Percentiles rank a stretch among this genome's conserved stretches.
phyloP scores from a whole-genome alignment of 2,888 invertebrate genomes.

The Daptonema setosum region DNA sequence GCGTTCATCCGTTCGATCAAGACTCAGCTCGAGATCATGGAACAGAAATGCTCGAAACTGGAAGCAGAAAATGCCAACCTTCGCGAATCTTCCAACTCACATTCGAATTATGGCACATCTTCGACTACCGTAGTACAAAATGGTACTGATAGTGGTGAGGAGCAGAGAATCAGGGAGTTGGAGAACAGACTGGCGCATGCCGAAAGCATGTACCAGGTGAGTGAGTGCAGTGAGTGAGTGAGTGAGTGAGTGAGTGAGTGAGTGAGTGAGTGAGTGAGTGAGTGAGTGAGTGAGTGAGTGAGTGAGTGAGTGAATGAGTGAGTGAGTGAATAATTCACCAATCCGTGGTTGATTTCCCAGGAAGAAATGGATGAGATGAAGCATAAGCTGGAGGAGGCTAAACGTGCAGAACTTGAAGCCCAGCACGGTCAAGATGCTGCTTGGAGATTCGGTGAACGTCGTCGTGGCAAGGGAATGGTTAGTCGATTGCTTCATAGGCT shows the following conservation, averaged over 20 bases:
- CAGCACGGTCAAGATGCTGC: background rate
- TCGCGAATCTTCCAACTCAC: background rate
- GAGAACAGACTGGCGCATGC: conserved; percentile 16
- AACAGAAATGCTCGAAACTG: conserved; percentile 10
- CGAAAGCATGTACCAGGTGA: conserved; percentile 16
- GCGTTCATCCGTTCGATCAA: conserved; percentile 1
- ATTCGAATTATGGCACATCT: background rate
- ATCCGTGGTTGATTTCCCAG: no score
- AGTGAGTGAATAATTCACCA: no score
- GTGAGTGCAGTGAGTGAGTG: no score
- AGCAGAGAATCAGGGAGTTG: conserved; percentile 38
- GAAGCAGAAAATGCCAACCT: conserved; percentile 6
- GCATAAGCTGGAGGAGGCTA: background rate
- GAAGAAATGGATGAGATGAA: background rate
- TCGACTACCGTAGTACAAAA: conserved; percentile 30
- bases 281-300: no score
- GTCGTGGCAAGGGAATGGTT: background rate
- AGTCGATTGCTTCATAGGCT: background rate
- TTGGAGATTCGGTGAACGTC: background rate
- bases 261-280: no score
- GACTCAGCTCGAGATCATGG: conserved; percentile 6
- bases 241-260: no score
- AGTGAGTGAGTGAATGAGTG: no score
- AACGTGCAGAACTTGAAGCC: background rate
- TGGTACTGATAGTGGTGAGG: conserved; percentile 42